These are phyloP conservation scores for Anolis apletophallus DNA, from an alignment of 2,797 vertebrate genomes.

Conservation along the genomic window DNA sequence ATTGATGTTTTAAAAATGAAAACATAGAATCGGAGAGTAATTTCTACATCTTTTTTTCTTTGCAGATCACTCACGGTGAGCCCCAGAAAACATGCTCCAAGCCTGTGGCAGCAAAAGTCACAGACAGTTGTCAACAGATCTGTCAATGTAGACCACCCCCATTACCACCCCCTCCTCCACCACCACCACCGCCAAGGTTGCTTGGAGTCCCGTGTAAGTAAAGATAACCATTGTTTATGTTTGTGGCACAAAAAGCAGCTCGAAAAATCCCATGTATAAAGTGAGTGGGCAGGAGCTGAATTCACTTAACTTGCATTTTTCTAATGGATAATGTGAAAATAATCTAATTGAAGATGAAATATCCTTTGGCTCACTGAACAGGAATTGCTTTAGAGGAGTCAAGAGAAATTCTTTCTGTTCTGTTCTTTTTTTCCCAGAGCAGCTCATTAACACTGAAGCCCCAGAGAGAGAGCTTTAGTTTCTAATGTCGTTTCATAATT, in stretches of 20 bases:
- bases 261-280: not conserved
- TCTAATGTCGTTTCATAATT: constrained; percentile 9
- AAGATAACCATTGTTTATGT: not conserved
- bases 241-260: not conserved
- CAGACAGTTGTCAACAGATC: constrained; percentile 89
- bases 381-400: constrained; percentile 51
- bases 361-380: constrained; percentile 65
- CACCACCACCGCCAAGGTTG: constrained; percentile 86
- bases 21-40: constrained; percentile 61
- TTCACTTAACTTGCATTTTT: constrained; percentile 69
- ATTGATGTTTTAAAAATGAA: constrained; percentile 58
- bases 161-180: constrained; percentile 90
- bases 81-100: constrained; percentile 94
- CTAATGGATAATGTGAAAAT: constrained; percentile 72
- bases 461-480: not conserved
- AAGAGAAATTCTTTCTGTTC: constrained; percentile 33
- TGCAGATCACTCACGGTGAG: constrained; percentile 86
- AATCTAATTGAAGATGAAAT: constrained; percentile 69
- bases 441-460: constrained; percentile 10
- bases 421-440: constrained; percentile 26
- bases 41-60: constrained; percentile 60
- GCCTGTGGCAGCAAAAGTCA: constrained; percentile 85
- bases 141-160: constrained; percentile 94
- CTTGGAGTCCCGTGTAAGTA: constrained; percentile 77
- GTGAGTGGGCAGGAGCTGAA: constrained; percentile 44